Conservation (phyloP, 2,888 invertebrate genomes). For the Rhabditophanes sp. region DNA sequence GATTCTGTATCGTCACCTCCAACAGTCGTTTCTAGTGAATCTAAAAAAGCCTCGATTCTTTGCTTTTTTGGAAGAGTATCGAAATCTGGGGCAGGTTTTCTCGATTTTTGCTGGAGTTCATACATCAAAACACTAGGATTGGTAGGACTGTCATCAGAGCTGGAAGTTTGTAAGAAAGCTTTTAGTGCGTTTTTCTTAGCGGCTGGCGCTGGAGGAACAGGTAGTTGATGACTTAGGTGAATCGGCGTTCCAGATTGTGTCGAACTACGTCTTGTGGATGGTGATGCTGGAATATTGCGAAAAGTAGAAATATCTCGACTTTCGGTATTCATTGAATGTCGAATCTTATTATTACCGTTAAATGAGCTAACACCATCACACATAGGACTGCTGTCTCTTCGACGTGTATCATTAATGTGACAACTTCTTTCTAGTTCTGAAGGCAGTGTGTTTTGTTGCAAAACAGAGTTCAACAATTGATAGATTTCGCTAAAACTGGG, state of each 20-base stretch:
- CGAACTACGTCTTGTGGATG: no score
- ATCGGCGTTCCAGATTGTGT: constrained; percentile 1
- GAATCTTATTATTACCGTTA: constrained; percentile 1
- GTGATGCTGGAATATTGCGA: no score
- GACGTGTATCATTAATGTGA: no score
- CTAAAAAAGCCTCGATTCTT: constrained; percentile 83
- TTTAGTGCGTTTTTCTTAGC: constrained; percentile 33
- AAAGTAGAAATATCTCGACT: constrained; percentile 5
- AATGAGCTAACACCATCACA: constrained; percentile 16
- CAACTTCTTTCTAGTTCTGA: no score
- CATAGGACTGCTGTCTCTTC: no score
- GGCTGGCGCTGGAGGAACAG: constrained; percentile 23
- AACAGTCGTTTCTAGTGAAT: constrained; percentile 55
- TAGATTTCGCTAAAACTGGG: no score
- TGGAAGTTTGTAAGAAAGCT: no score
- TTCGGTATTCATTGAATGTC: constrained; percentile 4
- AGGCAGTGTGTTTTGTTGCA: no score
- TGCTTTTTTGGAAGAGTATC: constrained; percentile 92
- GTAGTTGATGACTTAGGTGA: constrained; percentile 10
- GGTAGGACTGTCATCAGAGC: constrained; percentile 84
- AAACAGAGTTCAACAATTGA: no score
- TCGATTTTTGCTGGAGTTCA: no score
- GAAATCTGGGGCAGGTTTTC: no score
- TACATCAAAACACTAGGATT: no score
- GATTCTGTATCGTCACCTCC: constrained; percentile 1